Conservation (phyloP, 2,113 vertebrate genomes). For the Sarotherodon lohbergeri region DNA sequence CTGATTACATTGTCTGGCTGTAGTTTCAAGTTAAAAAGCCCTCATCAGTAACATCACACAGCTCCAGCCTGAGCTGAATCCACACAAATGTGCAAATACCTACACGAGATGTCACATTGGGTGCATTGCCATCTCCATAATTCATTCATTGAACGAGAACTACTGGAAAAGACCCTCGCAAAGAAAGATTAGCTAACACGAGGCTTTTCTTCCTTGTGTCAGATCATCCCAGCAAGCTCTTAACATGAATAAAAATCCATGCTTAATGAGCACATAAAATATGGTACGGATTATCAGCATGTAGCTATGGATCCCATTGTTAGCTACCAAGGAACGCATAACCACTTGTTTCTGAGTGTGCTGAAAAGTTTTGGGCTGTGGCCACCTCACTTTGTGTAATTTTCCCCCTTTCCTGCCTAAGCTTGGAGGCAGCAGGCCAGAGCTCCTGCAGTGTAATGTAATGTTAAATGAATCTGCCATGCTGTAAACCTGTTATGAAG, state of each 20-base stretch:
- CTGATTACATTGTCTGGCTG: background rate
- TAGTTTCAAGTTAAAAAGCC: background rate
- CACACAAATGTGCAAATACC: conserved; percentile 3
- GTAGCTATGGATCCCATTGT: conserved; percentile 25
- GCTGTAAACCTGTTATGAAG: conserved; percentile 58
- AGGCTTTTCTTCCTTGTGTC: conserved; percentile 10
- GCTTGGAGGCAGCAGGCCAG: conserved; percentile 7
- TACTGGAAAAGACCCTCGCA: background rate
- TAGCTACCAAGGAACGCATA: background rate
- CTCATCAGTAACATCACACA: background rate
- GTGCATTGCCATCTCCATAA: background rate
- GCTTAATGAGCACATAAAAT: conserved; percentile 50
- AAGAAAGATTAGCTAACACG: conserved; percentile 15
- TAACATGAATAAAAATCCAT: conserved; percentile 52
- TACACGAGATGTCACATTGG: background rate
- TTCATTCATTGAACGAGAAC: conserved; percentile 30
- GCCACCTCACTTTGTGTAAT: conserved; percentile 19
- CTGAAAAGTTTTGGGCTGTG: background rate
- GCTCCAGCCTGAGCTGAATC: background rate
- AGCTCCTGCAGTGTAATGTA: conserved; percentile 35
- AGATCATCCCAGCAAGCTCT: conserved; percentile 36
- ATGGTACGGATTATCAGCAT: conserved; percentile 41
- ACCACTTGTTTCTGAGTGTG: conserved; percentile 27
- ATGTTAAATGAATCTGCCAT: conserved; percentile 62
- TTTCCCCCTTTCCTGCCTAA: background rate